Conservation (phyloP, 2,797 vertebrate genomes). For the Sandelia bainsii region DNA sequence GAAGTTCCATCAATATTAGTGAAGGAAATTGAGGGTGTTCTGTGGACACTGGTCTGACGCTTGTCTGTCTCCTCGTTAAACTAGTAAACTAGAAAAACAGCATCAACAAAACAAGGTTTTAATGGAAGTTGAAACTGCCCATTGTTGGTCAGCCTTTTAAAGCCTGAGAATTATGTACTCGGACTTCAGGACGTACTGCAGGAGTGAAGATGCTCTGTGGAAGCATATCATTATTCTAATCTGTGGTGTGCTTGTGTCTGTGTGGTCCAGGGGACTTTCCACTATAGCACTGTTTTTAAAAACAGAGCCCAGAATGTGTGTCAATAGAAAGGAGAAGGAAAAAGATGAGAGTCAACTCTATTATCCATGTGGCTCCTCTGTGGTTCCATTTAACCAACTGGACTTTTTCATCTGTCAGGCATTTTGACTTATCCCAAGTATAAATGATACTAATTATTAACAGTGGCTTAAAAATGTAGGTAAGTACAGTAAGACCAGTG, state of each 20-base stretch:
- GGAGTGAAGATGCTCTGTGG: slow-evolving; percentile 57
- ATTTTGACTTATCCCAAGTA: neutral
- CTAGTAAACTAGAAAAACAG: slow-evolving; percentile 26
- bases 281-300: slow-evolving; percentile 26
- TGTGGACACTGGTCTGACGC: neutral
- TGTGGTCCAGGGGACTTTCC: slow-evolving; percentile 58
- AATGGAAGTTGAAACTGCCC: slow-evolving; percentile 33
- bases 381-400: slow-evolving; percentile 12
- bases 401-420: neutral
- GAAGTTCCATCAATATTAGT: too few relatives aligned
- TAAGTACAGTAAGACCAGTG: too few relatives aligned
- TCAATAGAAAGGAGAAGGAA: slow-evolving; percentile 11
- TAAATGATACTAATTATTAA: neutral
- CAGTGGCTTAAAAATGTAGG: neutral
- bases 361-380: neutral
- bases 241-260: slow-evolving; percentile 52
- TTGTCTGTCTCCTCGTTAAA: slow-evolving; percentile 44
- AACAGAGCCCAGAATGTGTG: slow-evolving; percentile 20
- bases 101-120: slow-evolving; percentile 40
- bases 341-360: slow-evolving; percentile 11
- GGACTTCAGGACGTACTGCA: slow-evolving; percentile 38
- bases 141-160: slow-evolving; percentile 50
- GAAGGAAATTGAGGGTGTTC: too few relatives aligned
- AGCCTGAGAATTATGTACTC: slow-evolving; percentile 41
- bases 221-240: slow-evolving; percentile 52